phyloP scores from a whole-genome alignment of 2,113 vertebrate genomes.

The Actinemys pallida region DNA sequence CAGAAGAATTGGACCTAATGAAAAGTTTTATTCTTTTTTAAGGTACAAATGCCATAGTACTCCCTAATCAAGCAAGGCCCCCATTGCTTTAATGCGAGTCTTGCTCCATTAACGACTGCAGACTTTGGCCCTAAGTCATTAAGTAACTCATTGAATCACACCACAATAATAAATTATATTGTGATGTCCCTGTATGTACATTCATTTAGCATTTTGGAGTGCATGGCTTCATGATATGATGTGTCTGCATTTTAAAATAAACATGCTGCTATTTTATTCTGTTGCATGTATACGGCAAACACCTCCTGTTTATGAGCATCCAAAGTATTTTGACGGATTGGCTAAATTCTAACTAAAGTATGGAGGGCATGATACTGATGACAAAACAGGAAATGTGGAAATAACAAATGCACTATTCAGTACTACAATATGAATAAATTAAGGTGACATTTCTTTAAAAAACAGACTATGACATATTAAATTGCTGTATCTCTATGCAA shows the following conservation, averaged over 20 bases:
- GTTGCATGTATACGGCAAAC: slow-evolving; percentile 28
- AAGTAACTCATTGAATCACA: slow-evolving; percentile 26
- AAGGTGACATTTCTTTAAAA: neutral
- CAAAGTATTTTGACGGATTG: slow-evolving; percentile 11
- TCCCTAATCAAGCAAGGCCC: neutral
- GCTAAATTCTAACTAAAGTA: neutral
- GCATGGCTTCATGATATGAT: slow-evolving; percentile 41
- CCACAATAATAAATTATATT: slow-evolving; percentile 41
- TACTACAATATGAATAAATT: neutral
- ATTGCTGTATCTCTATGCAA: neutral
- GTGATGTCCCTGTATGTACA: slow-evolving; percentile 19
- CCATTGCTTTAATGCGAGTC: neutral
- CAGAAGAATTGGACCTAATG: neutral
- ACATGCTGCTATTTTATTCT: slow-evolving; percentile 49
- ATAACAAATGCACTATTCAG: neutral
- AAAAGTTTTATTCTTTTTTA: neutral
- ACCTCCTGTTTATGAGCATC: slow-evolving; percentile 20
- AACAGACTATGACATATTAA: neutral
- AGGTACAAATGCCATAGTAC: neutral
- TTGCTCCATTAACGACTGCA: neutral
- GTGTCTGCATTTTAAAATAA: slow-evolving; percentile 50
- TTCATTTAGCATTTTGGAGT: slow-evolving; percentile 62
- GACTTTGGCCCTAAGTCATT: neutral
- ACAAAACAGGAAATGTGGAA: neutral
- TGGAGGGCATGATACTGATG: neutral